Evolutionary conservation across 2,888 invertebrate species (phyloP).

Genomic region (Eulithis testata): DNA sequence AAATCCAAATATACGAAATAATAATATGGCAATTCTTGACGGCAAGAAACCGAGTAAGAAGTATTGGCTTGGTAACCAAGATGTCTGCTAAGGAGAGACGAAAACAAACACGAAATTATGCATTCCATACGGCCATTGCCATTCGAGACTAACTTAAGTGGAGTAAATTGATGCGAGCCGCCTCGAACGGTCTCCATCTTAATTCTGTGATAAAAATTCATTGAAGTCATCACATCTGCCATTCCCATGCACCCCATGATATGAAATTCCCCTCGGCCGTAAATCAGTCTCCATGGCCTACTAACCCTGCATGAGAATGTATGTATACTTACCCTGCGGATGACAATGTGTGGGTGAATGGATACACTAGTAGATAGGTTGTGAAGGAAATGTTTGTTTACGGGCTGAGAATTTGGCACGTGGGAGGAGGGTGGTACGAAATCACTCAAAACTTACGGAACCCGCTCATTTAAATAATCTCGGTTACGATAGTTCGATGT

Average conservation of each 20-base stretch:
- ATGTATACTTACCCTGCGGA: constrained; percentile 5
- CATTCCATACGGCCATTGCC: not conserved
- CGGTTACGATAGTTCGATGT: not conserved
- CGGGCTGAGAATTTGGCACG: constrained; percentile 12
- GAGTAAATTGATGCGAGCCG: not conserved
- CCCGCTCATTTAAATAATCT: not conserved
- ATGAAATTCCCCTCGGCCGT: constrained; percentile 39
- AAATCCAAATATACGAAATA: no score
- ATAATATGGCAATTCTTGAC: no score
- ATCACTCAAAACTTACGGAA: not conserved
- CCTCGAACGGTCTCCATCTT: constrained; percentile 16
- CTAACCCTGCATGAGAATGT: constrained; percentile 28
- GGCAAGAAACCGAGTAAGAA: no score
- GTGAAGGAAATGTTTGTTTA: constrained; percentile 20
- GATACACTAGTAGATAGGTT: constrained; percentile 1
- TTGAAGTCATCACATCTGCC: constrained; percentile 29
- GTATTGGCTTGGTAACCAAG: no score
- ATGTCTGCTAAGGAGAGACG: no score
- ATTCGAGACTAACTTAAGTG: no score
- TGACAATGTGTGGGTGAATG: constrained; percentile 25
- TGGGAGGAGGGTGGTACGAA: not conserved
- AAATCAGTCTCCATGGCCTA: constrained; percentile 35
- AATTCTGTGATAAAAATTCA: constrained; percentile 36
- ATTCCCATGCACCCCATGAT: constrained; percentile 38
- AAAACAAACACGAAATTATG: not conserved